phyloP scores from a whole-genome alignment of 1,140 invertebrate genomes.

The Brachionus paranguensis region DNA sequence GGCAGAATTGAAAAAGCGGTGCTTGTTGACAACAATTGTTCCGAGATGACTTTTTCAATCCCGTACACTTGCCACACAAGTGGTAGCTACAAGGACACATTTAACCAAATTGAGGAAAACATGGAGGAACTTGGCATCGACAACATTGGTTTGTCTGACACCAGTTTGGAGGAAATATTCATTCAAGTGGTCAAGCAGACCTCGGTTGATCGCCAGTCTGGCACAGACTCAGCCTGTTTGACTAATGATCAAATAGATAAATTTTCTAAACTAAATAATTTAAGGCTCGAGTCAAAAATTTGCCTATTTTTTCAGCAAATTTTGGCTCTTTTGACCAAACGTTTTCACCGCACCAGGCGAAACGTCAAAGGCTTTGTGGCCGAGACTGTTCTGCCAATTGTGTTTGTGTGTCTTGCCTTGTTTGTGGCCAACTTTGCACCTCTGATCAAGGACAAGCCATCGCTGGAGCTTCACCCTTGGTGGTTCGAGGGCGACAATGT shows the following conservation, averaged over 20 bases:
- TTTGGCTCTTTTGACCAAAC: conserved; percentile 56
- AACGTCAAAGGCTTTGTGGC: conserved; percentile 60
- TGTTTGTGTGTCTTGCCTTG: conserved; percentile 58
- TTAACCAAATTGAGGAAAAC: conserved; percentile 43
- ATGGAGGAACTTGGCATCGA: conserved; percentile 43
- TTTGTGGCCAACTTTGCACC: conserved; percentile 55
- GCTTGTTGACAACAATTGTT: conserved; percentile 44
- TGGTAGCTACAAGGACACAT: not conserved
- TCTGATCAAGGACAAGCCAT: conserved; percentile 51
- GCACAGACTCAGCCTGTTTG: not conserved
- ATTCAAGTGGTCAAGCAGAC: conserved; percentile 48
- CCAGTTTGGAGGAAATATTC: conserved; percentile 59
- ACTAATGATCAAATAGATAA: not conserved
- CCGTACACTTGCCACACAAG: conserved; percentile 45
- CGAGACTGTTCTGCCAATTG: conserved; percentile 61
- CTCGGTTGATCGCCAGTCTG: not conserved
- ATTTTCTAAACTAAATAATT: not conserved
- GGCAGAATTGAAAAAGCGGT: not conserved
- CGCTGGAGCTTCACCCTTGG: conserved; percentile 58
- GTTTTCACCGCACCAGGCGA: conserved; percentile 58
- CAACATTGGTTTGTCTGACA: conserved; percentile 50
- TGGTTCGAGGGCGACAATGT: conserved; percentile 49
- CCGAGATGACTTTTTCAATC: conserved; percentile 56
- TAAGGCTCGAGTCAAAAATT: not conserved
- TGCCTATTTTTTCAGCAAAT: conserved; percentile 50